phyloP scores from a whole-genome alignment of 1,140 invertebrate genomes.

The Bombus haemorrhoidalis region DNA sequence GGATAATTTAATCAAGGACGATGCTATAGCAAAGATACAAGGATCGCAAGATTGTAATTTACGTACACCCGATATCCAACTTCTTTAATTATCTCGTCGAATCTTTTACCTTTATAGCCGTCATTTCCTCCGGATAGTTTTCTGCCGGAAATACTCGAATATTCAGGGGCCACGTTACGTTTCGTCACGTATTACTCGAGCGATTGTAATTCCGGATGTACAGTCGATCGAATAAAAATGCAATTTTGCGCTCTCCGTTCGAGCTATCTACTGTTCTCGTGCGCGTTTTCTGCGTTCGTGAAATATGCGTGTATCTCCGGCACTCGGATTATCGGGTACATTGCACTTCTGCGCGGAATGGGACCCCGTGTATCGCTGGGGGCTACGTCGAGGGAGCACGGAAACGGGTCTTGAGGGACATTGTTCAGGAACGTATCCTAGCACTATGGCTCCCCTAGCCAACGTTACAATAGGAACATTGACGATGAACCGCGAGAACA shows the following conservation, averaged over 20 bases:
- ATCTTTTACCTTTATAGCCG: not conserved
- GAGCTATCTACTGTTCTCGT: too few species aligned
- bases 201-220: not conserved
- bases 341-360: conserved; percentile 55
- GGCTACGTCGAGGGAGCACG: conserved; percentile 51
- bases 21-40: not conserved
- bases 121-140: not conserved
- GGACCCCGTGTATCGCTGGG: conserved; percentile 45
- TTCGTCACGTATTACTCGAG: not conserved
- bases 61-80: not conserved
- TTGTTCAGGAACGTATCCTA: conserved; percentile 30
- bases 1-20: not conserved
- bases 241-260: not conserved
- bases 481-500: not conserved
- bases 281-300: conserved; percentile 31
- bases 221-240: not conserved
- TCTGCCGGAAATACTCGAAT: conserved; percentile 4
- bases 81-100: not conserved
- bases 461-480: not conserved
- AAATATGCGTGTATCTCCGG: conserved; percentile 29
- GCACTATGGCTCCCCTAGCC: not conserved
- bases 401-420: conserved; percentile 56
- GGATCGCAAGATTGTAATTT: not conserved
- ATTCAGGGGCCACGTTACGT: not conserved
- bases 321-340: conserved; percentile 47